A percentile compares a stretch with the other conserved stretches of the same genome.
Conservation (phyloP, 2,797 vertebrate species). For the Melanotaenia parkinsoni region DNA sequence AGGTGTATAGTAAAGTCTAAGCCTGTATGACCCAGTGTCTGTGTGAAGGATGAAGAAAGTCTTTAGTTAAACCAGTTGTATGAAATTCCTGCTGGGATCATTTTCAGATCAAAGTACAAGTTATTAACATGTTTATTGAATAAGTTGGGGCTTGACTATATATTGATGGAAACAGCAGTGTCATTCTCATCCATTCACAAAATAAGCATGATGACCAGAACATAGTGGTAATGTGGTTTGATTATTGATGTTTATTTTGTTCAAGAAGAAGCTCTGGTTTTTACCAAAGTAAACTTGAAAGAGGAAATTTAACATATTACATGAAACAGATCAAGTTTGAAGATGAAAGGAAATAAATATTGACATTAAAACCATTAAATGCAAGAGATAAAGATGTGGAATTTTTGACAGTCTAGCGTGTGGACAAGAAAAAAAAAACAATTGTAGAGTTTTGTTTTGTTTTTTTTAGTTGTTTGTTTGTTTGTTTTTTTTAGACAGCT, state of each 20-base stretch:
- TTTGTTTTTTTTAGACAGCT: neutral
- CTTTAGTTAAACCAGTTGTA: no score
- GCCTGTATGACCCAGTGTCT: neutral
- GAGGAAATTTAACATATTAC: neutral
- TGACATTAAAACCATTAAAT: neutral
- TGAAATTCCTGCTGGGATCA: neutral
- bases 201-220: no score
- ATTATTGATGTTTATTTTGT: neutral
- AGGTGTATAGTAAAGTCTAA: neutral
- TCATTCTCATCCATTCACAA: neutral
- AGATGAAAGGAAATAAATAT: neutral
- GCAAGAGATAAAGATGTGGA: neutral
- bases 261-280: neutral
- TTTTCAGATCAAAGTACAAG: neutral
- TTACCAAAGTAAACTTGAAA: neutral
- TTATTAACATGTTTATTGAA: neutral
- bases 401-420: no score
- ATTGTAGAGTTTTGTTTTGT: no score
- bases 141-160: neutral
- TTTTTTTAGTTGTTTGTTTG: neutral
- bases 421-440: no score
- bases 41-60: no score
- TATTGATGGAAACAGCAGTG: neutral
- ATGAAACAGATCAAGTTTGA: neutral
- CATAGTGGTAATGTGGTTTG: neutral